phyloP scores from a whole-genome alignment of 2,113 vertebrate genomes.

The Rhombomys opimus region DNA sequence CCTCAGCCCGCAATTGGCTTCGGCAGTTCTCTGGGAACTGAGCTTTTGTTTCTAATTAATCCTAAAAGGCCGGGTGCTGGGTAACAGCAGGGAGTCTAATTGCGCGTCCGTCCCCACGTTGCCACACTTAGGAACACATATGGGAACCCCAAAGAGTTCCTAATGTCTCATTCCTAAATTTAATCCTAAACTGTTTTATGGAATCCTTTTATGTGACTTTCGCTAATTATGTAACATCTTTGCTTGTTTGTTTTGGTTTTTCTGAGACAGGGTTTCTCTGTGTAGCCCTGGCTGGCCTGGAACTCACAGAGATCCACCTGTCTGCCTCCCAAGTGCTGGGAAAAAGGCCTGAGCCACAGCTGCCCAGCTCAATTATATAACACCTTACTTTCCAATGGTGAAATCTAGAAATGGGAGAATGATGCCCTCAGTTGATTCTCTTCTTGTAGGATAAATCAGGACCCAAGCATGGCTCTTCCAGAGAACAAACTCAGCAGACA shows the following conservation, averaged over 20 bases:
- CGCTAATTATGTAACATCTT: conserved; percentile 46
- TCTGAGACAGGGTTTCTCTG: too few relatives aligned
- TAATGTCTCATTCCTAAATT: conserved; percentile 56
- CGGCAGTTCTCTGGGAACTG: conserved; percentile 53
- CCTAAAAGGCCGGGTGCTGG: conserved; percentile 33
- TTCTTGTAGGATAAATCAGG: background rate
- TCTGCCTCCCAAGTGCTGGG: too few relatives aligned
- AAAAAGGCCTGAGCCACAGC: too few relatives aligned
- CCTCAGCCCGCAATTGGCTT: background rate
- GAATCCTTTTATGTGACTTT: conserved; percentile 9
- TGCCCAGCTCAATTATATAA: conserved; percentile 24
- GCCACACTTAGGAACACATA: conserved; percentile 50
- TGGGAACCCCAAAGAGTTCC: conserved; percentile 47
- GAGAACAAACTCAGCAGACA: background rate
- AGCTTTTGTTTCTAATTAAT: conserved; percentile 39
- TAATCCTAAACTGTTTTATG: conserved; percentile 39
- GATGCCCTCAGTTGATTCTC: background rate
- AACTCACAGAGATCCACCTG: too few relatives aligned
- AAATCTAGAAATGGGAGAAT: background rate
- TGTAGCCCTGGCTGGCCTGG: too few relatives aligned
- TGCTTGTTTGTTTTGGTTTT: too few relatives aligned
- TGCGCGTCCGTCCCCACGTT: conserved; percentile 19
- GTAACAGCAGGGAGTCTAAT: conserved; percentile 59
- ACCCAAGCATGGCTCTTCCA: background rate
- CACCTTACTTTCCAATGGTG: background rate